phyloP scores from a whole-genome alignment of 2,888 invertebrate species.

The Dasysyrphus albostriatus region DNA sequence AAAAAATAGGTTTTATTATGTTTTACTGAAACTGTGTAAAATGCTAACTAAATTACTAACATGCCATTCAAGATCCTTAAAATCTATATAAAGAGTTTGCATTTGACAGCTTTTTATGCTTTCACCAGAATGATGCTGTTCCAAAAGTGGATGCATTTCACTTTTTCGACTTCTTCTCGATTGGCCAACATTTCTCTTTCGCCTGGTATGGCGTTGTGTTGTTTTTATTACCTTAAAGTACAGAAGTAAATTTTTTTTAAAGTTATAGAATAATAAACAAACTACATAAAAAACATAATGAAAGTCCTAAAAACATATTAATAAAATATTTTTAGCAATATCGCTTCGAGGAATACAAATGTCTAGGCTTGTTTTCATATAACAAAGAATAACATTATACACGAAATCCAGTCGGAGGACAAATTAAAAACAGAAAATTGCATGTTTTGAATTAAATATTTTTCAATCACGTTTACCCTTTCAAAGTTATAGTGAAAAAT shows the following conservation, averaged over 20 bases:
- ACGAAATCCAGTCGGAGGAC: no score
- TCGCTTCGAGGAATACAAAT: no score
- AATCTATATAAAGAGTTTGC: slow-evolving; percentile 96
- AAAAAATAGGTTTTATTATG: not conserved
- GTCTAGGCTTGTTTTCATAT: no score
- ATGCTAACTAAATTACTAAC: slow-evolving; percentile 83
- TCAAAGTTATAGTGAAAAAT: no score
- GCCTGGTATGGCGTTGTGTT: slow-evolving; percentile 78
- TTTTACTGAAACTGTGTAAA: not conserved
- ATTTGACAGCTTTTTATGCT: slow-evolving; percentile 91
- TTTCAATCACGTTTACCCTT: no score
- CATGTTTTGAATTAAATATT: no score
- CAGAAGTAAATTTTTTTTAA: not conserved
- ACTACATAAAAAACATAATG: no score
- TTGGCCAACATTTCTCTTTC: slow-evolving; percentile 80
- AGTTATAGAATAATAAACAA: no score
- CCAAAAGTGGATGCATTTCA: slow-evolving; percentile 81
- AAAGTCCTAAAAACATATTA: no score
- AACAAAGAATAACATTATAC: no score
- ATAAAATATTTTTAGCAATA: no score
- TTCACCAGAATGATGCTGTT: slow-evolving; percentile 80
- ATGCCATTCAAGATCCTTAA: slow-evolving; percentile 95
- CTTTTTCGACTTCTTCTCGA: slow-evolving; percentile 81
- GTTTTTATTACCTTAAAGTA: slow-evolving; percentile 80
- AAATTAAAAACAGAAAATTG: no score